Conservation (phyloP, 2,888 invertebrate genomes). For the Xylocampa areola region DNA sequence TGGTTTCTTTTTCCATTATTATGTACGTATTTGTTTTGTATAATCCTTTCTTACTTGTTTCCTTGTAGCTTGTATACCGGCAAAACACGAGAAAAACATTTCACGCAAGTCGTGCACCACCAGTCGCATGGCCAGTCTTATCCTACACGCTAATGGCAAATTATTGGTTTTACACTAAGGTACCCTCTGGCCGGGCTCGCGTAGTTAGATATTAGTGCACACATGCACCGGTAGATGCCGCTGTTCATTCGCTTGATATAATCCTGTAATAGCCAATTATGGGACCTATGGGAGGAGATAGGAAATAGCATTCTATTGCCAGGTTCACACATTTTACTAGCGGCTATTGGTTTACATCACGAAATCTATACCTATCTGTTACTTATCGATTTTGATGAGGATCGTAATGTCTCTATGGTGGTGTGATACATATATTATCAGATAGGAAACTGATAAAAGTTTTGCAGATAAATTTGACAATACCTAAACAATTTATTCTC, state of each 20-base stretch:
- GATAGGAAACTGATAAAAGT: too few relatives aligned
- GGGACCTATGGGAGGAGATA: not conserved
- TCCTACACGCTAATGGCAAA: conserved; percentile 10
- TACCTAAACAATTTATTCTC: too few relatives aligned
- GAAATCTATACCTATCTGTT: too few relatives aligned
- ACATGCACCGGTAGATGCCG: conserved; percentile 18
- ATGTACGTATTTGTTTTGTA: too few relatives aligned
- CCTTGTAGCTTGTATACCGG: not conserved
- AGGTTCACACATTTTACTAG: not conserved
- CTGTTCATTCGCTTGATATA: conserved; percentile 16
- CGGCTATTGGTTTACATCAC: too few relatives aligned
- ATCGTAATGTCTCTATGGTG: too few relatives aligned
- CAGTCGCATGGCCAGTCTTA: conserved; percentile 1
- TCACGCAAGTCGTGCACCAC: not conserved
- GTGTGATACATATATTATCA: too few relatives aligned
- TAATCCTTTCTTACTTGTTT: too few relatives aligned
- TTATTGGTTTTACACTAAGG: conserved; percentile 11
- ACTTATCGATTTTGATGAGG: too few relatives aligned
- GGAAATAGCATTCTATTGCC: conserved; percentile 1
- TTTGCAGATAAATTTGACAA: too few relatives aligned
- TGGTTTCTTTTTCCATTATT: too few relatives aligned
- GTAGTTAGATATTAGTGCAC: conserved; percentile 23
- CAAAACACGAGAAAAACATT: not conserved
- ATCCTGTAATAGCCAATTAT: conserved; percentile 40
- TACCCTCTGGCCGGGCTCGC: not conserved